Evolutionary conservation across 2,113 vertebrate genomes (phyloP).

Genomic region (Ammospiza nelsoni): DNA sequence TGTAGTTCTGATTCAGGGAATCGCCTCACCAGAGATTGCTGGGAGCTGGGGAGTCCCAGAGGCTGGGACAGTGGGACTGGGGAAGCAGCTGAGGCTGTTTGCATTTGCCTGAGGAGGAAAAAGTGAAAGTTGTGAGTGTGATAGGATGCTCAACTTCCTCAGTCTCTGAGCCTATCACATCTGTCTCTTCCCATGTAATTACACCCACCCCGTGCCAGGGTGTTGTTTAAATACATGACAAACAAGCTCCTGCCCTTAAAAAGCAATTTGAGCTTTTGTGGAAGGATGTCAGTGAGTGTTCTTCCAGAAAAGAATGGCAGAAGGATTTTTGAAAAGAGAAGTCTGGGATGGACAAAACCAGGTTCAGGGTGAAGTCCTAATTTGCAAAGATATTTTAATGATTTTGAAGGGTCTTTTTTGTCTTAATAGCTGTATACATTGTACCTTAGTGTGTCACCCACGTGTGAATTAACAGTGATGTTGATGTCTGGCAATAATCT

Average conservation of each 20-base stretch:
- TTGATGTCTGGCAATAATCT: not conserved
- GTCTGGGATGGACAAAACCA: not conserved
- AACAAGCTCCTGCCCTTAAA: not conserved
- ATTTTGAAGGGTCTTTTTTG: not conserved
- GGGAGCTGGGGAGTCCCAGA: not conserved
- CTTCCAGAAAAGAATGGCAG: not conserved
- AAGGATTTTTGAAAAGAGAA: not conserved
- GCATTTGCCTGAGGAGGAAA: not conserved
- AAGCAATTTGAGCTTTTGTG: not conserved
- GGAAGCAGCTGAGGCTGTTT: accelerated
- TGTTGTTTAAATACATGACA: not conserved
- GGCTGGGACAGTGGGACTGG: not conserved
- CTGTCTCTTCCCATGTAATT: not conserved
- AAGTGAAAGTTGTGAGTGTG: not conserved
- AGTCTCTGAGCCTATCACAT: not conserved
- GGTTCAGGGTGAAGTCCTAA: not conserved
- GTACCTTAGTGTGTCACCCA: not conserved
- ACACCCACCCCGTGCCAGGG: not conserved
- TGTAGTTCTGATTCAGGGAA: not conserved
- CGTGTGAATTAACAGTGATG: not conserved
- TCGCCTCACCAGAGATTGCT: not conserved
- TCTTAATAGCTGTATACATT: not conserved
- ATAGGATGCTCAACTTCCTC: not conserved
- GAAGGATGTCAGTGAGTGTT: not conserved
- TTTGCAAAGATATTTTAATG: not conserved